Percentiles rank a stretch among this genome's conserved stretches.
Evolutionary conservation across 1,140 invertebrate genomes (phyloP).

Genomic region (Calephelis nemesis): DNA sequence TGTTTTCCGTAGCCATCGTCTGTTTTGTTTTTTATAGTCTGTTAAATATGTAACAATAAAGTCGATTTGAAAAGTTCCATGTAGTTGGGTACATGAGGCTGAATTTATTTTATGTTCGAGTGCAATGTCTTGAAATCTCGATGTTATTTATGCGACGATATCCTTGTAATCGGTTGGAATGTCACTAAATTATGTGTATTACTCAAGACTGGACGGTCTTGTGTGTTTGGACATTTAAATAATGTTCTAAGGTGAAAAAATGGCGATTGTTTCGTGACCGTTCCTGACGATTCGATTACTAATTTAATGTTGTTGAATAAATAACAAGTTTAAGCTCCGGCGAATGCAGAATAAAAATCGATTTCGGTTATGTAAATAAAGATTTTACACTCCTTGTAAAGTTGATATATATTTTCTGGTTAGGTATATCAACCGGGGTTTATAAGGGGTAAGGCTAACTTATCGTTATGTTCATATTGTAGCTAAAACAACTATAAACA

Average conservation of each 20-base stretch:
- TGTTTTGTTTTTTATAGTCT: constrained; percentile 24
- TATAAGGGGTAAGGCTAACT: too few species aligned
- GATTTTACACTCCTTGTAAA: too few species aligned
- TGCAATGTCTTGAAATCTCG: constrained; percentile 46
- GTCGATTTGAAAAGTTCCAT: constrained; percentile 49
- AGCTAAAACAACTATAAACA: too few species aligned
- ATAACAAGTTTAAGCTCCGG: too few species aligned
- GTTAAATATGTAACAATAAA: constrained; percentile 74
- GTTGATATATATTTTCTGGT: too few species aligned
- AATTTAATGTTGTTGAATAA: too few species aligned
- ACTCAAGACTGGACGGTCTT: constrained; percentile 1
- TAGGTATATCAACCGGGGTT: too few species aligned
- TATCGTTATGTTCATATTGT: too few species aligned
- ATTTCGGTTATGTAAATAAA: too few species aligned
- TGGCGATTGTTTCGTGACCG: background rate
- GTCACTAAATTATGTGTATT: background rate
- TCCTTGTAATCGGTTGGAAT: constrained; percentile 8
- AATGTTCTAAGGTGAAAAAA: background rate
- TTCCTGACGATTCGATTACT: background rate
- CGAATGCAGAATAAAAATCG: too few species aligned
- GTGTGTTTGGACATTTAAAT: background rate
- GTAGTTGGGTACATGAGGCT: constrained; percentile 52
- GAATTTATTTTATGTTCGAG: constrained; percentile 57
- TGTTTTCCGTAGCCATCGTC: constrained; percentile 39
- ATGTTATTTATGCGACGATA: constrained; percentile 12